Evolutionary conservation across 2,797 vertebrate species (phyloP), one percentile per base, ranked within the genome.

Genomic region (Micropoecilia bifurca): DNA sequence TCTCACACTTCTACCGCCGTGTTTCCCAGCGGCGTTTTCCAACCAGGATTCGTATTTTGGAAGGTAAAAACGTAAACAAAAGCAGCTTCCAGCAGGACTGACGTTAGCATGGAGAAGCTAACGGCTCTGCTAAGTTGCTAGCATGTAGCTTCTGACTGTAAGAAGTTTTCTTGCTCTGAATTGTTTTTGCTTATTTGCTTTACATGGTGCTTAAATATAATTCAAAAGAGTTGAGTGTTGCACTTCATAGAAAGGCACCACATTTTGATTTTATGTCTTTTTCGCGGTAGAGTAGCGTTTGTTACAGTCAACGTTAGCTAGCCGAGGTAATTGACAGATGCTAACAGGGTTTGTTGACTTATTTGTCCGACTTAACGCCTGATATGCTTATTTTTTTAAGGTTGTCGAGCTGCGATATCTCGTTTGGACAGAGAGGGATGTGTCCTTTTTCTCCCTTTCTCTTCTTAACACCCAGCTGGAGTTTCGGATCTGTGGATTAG

Each of bases 31-130:
- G 4, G 4, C 10, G 25, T 33, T n/a, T 39, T 8, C 66, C 79
- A 0, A 22, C 25, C 69, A 9, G 4, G 3, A 66, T 3, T 39
- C 71, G 39, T 0, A 1, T 7, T 74, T 45, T 55, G 12, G 59
- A 0, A 89, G 92, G 91, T 93, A 88, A 92, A 74, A 69, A 71
- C 53, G 63, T 78, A 80, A 84, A 87, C 88, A 81, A 80, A 82
- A 87, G 77, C 82, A 8, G 28, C 53, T 73, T 69, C 8, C 80
- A 66, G 78, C 50, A 30, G 81, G 20, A 71, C 74, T n/a, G 48
- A 2, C 43, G 33, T 41, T 59, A 45, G 87, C 90, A 92, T 87
- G 47, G 50, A 6, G n/a, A 1, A 6, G 89, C 88, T 88, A 91
- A 74, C 61, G 2, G 85, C 74, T 43, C 39, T 5, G 90, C 91